Percentiles rank a stretch among this genome's conserved stretches.
Evolutionary conservation across 2,797 vertebrate species (phyloP).

Genomic region (Hyperoplus lanceolatus): DNA sequence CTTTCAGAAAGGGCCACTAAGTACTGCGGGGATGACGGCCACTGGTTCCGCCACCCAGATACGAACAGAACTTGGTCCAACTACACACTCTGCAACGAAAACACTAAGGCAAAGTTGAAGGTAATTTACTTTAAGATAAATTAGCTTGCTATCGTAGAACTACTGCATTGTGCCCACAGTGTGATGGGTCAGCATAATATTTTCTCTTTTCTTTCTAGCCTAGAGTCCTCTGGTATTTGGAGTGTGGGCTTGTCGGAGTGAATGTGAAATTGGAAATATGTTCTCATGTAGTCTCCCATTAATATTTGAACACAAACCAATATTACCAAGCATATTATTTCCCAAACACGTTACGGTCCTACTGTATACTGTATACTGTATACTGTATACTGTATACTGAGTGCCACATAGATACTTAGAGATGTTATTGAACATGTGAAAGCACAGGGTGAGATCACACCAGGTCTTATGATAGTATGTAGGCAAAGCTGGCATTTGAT

Average conservation of each 20-base stretch:
- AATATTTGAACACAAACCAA: constrained; percentile 28
- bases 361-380: neutral
- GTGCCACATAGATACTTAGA: constrained; percentile 22
- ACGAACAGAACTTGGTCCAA: constrained; percentile 97
- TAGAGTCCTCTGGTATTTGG: constrained; percentile 10
- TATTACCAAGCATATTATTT: constrained; percentile 11
- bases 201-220: constrained; percentile 7
- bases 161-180: constrained; percentile 10
- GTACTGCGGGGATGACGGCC: constrained; percentile 92
- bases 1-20: constrained; percentile 93
- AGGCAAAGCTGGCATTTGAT: constrained; percentile 5
- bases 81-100: constrained; percentile 94
- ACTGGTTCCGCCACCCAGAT: constrained; percentile 96
- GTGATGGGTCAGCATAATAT: constrained; percentile 36
- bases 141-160: constrained; percentile 19
- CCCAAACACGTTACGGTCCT: constrained; percentile 2
- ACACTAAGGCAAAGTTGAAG: constrained; percentile 92
- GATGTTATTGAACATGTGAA: constrained; percentile 1
- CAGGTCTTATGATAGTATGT: neutral
- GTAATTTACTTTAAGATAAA: constrained; percentile 75
- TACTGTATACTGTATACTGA: neutral
- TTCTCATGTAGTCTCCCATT: constrained; percentile 7
- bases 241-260: constrained; percentile 10
- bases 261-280: constrained; percentile 37
- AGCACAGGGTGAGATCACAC: neutral